phyloP scores from a whole-genome alignment of 2,113 vertebrate species.

The Phalacrocorax pelagicus region DNA sequence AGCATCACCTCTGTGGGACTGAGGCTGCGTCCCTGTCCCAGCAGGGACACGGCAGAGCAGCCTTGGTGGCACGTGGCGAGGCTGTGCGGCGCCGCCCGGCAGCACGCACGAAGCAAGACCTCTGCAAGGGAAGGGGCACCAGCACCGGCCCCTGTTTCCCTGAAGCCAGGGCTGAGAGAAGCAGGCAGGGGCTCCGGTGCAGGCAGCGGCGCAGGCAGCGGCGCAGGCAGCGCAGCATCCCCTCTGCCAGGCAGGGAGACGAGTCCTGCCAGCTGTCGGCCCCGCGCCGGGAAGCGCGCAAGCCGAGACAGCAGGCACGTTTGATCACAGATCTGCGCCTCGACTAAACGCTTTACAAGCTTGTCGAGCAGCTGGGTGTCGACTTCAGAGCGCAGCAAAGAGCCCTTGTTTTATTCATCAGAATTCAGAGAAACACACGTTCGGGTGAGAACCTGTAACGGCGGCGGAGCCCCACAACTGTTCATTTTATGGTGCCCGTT shows the following conservation, averaged over 20 bases:
- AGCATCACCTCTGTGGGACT: rapidly evolving
- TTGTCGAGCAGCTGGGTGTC: neutral
- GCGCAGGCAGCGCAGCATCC: neutral
- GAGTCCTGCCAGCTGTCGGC: neutral
- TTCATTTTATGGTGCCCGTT: rapidly evolving
- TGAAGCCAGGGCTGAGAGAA: rapidly evolving
- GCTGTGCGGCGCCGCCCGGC: rapidly evolving
- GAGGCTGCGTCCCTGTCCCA: neutral
- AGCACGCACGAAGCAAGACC: rapidly evolving
- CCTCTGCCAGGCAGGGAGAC: neutral
- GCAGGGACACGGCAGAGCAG: neutral
- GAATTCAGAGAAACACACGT: neutral
- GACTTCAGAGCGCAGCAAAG: neutral
- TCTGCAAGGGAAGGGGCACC: neutral
- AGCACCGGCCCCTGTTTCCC: no score
- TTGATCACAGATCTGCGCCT: neutral
- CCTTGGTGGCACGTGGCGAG: rapidly evolving
- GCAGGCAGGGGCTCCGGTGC: neutral
- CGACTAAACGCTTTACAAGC: neutral
- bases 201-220: neutral
- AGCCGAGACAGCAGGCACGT: rapidly evolving
- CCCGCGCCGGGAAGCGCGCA: rapidly evolving
- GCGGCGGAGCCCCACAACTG: rapidly evolving
- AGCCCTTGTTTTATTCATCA: neutral
- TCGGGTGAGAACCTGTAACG: rapidly evolving